A percentile compares a stretch with the other conserved stretches of the same genome.
Evolutionary conservation across 2,113 vertebrate species (phyloP).

Genomic region (Labeo rohita): DNA sequence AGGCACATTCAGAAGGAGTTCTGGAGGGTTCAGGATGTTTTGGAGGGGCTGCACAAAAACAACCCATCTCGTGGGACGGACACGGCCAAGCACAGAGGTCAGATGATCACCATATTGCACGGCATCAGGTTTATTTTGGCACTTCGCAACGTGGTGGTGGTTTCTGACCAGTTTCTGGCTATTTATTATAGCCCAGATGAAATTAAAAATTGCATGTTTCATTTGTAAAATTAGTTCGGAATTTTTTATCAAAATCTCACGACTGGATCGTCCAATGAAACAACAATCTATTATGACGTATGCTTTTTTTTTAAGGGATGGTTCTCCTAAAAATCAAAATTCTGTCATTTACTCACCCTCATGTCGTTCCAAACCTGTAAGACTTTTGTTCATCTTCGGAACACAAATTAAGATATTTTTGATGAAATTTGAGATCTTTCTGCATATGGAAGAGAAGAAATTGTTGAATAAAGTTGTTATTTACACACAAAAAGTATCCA

Average conservation of each 20-base stretch:
- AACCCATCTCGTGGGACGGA: slow-evolving; percentile 90
- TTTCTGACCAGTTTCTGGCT: not conserved
- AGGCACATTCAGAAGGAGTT: slow-evolving; percentile 95
- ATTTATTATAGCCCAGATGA: not conserved
- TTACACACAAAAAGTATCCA: too few relatives aligned
- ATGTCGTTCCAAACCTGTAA: too few relatives aligned
- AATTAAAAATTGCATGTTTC: not conserved
- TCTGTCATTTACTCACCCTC: too few relatives aligned
- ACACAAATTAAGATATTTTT: too few relatives aligned
- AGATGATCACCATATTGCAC: not conserved
- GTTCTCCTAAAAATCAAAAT: too few relatives aligned
- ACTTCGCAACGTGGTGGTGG: not conserved
- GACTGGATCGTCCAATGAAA: not conserved
- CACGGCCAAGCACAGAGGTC: slow-evolving; percentile 92
- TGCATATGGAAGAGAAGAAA: too few relatives aligned
- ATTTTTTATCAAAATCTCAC: not conserved
- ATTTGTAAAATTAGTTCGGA: not conserved
- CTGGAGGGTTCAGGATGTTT: slow-evolving; percentile 95
- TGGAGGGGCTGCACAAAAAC: slow-evolving; percentile 93
- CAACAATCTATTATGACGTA: not conserved
- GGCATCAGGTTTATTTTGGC: not conserved
- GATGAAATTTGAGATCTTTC: too few relatives aligned
- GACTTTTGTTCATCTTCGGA: too few relatives aligned
- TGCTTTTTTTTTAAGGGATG: not conserved
- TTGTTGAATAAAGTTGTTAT: too few relatives aligned